A percentile compares a stretch with the other conserved stretches of the same genome.
Conservation (phyloP, 2,797 vertebrate species). For the Chrysocyon brachyurus region DNA sequence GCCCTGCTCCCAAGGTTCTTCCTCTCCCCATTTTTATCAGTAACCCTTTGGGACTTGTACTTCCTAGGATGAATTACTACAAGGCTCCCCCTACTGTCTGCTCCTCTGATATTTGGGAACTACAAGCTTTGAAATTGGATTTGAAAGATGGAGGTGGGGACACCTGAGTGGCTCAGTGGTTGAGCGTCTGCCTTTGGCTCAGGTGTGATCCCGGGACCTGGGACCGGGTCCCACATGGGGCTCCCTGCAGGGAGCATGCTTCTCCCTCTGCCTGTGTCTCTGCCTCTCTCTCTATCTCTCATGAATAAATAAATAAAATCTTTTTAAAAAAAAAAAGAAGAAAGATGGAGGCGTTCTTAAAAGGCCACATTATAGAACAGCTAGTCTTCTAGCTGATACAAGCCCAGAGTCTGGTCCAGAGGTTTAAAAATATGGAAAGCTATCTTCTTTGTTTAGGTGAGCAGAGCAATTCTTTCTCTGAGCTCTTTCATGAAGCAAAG, state of each 20-base stretch:
- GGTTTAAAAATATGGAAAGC: background rate
- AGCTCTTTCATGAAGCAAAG: background rate
- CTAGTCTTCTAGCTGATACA: background rate
- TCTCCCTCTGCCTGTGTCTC: no score
- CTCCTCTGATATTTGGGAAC: constrained; percentile 9
- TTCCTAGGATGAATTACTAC: background rate
- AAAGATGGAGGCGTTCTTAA: constrained; percentile 49
- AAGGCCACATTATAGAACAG: background rate
- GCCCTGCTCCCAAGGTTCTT: background rate
- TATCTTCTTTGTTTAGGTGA: background rate
- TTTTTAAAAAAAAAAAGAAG: no score
- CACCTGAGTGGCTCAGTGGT: no score
- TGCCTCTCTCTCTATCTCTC: no score
- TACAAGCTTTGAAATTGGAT: constrained; percentile 1
- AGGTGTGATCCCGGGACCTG: no score
- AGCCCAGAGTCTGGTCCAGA: background rate
- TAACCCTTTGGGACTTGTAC: background rate
- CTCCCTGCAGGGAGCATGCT: no score
- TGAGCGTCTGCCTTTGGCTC: no score
- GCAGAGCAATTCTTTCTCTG: background rate
- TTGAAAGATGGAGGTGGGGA: background rate
- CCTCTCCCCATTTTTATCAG: background rate
- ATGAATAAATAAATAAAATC: no score
- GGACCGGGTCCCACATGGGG: no score
- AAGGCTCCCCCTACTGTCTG: background rate